These are phyloP conservation scores for Hystrix brachyura DNA, from an alignment of 2,113 vertebrate species.

Conservation along the genomic window DNA sequence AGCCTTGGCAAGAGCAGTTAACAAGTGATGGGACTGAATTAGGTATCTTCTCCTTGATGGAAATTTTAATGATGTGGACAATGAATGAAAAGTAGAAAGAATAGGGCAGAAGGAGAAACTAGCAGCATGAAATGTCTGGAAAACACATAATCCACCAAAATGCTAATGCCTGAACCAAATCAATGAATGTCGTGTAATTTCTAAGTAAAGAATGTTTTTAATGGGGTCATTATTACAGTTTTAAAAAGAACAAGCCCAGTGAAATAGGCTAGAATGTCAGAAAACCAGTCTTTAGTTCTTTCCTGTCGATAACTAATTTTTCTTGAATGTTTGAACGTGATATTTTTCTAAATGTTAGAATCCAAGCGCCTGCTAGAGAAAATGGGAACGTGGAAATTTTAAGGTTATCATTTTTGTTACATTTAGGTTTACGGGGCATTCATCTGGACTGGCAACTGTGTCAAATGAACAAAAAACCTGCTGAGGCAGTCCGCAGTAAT, in stretches of 20 bases:
- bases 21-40: neutral
- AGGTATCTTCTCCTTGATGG: constrained; percentile 49
- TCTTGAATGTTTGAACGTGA: neutral
- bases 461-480: neutral
- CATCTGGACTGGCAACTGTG: constrained; percentile 44
- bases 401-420: constrained; percentile 21
- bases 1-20: constrained; percentile 47
- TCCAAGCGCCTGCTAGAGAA: neutral
- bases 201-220: constrained; percentile 48
- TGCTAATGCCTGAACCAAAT: neutral
- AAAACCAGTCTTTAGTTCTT: neutral
- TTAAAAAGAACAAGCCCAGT: constrained; percentile 18
- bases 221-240: neutral
- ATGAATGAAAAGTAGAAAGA: constrained; percentile 65
- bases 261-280: neutral
- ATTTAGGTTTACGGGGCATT: constrained; percentile 36
- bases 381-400: constrained; percentile 17
- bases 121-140: constrained; percentile 8
- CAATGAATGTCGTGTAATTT: neutral
- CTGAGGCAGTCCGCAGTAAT: neutral
- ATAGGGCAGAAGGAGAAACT: constrained; percentile 34
- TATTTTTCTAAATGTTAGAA: constrained; percentile 72
- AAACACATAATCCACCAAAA: constrained; percentile 9
- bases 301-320: constrained; percentile 5
- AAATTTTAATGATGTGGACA: constrained; percentile 73